phyloP scores from a whole-genome alignment of 2,797 vertebrate species.

The Eurystomus glaucurus region DNA sequence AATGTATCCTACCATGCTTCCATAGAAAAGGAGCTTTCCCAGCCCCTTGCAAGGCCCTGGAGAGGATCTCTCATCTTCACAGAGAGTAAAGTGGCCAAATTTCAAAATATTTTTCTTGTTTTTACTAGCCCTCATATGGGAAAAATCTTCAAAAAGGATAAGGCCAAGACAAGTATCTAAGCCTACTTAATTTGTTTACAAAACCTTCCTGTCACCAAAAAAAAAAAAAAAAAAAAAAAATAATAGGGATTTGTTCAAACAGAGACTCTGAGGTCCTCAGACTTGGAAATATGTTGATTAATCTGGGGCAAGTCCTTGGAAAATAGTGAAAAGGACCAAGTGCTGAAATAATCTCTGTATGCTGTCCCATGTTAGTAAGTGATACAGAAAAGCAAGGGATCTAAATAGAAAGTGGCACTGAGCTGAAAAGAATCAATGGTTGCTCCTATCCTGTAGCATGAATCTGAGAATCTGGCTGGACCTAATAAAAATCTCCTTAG shows the following conservation, averaged over 20 bases:
- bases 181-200: slow-evolving; percentile 11
- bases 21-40: neutral
- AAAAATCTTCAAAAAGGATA: neutral
- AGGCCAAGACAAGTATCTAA: neutral
- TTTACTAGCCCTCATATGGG: rapidly evolving
- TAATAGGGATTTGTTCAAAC: neutral
- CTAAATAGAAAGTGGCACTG: neutral
- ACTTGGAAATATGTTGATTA: neutral
- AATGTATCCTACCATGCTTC: rapidly evolving
- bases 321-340: neutral
- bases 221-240: neutral
- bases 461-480: neutral
- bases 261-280: neutral
- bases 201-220: neutral
- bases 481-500: neutral
- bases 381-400: neutral
- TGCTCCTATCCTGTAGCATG: neutral
- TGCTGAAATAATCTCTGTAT: neutral
- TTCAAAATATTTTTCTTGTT: neutral
- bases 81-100: neutral
- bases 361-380: neutral
- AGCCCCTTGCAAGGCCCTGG: neutral
- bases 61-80: neutral
- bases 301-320: neutral
- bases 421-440: neutral